Percentiles rank a stretch among this genome's conserved stretches.
These are phyloP conservation scores for Parascotia fuliginaria DNA, from an alignment of 2,888 invertebrate genomes.

Conservation along the genomic window DNA sequence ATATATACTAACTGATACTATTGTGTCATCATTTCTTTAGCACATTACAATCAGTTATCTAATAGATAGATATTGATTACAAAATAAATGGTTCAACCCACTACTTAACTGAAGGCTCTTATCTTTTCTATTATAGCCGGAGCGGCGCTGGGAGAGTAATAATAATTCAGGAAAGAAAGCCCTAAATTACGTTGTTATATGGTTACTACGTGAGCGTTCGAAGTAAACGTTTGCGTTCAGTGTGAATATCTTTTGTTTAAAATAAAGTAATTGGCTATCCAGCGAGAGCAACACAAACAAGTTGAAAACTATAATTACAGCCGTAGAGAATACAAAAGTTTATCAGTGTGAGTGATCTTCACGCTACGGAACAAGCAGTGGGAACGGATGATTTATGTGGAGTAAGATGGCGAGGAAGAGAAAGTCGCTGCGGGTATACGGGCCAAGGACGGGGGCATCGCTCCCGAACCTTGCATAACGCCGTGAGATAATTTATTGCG, in stretches of 20 bases:
- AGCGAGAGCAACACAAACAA: slow-evolving; percentile 25
- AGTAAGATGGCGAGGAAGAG: slow-evolving; percentile 60
- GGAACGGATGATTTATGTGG: slow-evolving; percentile 53
- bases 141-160: too few relatives aligned
- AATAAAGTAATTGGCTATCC: slow-evolving; percentile 10
- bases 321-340: slow-evolving; percentile 32
- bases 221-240: too few relatives aligned
- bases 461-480: slow-evolving; percentile 61
- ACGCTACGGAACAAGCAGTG: slow-evolving; percentile 42
- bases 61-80: too few relatives aligned
- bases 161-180: too few relatives aligned
- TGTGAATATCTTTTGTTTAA: neutral
- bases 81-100: too few relatives aligned
- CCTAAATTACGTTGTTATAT: too few relatives aligned
- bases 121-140: too few relatives aligned
- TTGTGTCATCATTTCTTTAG: too few relatives aligned
- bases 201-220: too few relatives aligned
- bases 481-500: slow-evolving; percentile 40
- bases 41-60: too few relatives aligned
- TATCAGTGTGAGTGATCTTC: slow-evolving; percentile 53
- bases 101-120: too few relatives aligned
- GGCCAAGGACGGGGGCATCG: slow-evolving; percentile 81
- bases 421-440: slow-evolving; percentile 65
- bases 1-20: too few relatives aligned
- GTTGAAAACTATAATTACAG: slow-evolving; percentile 30